Percentiles rank a stretch among this genome's conserved stretches.
phyloP scores from a whole-genome alignment of 1,140 invertebrate species.

The Mamestra configurata region DNA sequence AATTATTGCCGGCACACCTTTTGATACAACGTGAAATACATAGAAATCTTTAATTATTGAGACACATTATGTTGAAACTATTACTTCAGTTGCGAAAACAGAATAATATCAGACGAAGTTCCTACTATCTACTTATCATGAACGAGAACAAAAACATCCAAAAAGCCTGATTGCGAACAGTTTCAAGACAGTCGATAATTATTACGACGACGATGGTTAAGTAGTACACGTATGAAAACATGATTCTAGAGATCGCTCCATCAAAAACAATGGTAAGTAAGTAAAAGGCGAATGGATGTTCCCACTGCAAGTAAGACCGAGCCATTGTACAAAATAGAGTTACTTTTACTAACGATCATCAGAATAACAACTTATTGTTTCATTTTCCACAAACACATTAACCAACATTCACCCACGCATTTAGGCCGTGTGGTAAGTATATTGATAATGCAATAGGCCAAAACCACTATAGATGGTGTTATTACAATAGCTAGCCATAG shows the following conservation, averaged over 20 bases:
- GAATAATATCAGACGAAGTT: conserved; percentile 2
- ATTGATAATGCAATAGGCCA: conserved; percentile 27
- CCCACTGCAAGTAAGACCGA: conserved; percentile 55
- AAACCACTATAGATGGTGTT: not conserved
- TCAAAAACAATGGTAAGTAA: conserved; percentile 70
- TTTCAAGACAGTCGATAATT: conserved; percentile 12
- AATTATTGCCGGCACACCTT: conserved; percentile 71
- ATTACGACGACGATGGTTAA: conserved; percentile 16
- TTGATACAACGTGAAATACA: conserved; percentile 73
- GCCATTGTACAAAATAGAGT: conserved; percentile 51
- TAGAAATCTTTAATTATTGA: conserved; percentile 73
- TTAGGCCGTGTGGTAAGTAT: conserved; percentile 20
- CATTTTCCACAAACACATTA: conserved; percentile 52
- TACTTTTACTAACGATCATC: conserved; percentile 65
- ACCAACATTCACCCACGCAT: conserved; percentile 33
- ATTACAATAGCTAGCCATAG: not conserved
- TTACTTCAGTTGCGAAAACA: conserved; percentile 58
- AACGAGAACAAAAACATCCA: not conserved
- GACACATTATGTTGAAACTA: conserved; percentile 63
- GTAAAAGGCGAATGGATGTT: conserved; percentile 70
- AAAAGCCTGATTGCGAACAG: not conserved
- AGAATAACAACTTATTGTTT: conserved; percentile 60
- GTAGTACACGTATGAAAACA: conserved; percentile 39
- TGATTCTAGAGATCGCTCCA: conserved; percentile 46
- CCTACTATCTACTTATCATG: not conserved